Evolutionary conservation across 2,888 invertebrate species (phyloP), one percentile per base, ranked within the genome.

Genomic region (Lamellibrachia satsuma): DNA sequence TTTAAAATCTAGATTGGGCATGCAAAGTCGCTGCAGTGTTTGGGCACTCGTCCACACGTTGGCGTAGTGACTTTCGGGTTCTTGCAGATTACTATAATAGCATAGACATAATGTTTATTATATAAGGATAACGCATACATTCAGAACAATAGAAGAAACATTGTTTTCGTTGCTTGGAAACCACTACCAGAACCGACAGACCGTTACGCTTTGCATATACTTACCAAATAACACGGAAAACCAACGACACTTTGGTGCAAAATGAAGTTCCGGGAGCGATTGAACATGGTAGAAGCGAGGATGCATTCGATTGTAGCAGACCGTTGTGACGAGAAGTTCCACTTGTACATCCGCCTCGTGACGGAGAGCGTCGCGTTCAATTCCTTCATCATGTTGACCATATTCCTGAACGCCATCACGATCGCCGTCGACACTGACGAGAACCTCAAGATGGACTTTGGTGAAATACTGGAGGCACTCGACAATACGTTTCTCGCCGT

Each of bases 391-490:
- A 94, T 94, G 92, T 7, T 92, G 91, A 92, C 92, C 27, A 94
- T 94, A 15, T 90, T 93, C 52, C 7, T 94, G 90, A 94, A 94
- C 91, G 92, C 94, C 22, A 39, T 94, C 15, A n/a, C 92, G 6
- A 93, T 94, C 93, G 94, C 94, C 6, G 55, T 95, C n/a, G 94
- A 94, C 22, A 94, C 94, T 7, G 93, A 94, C 90, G 90, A 92
- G 7, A 7, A 91, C 39, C 75, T 94, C 22, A 51, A 91, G 39
- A 60, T 55, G 27, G 9, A 11, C 3, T 90, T 15, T n/a, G 92
- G 93, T 15, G 90, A 22, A 39, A 27, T 93, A 9, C 92, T 94
- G 91, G 7, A 52, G 3, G 75, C 92, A 3, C 9, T 94, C 27
- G 94, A 94, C 91, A 52, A 94, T 52, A n/a, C 92, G 11, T 94